phyloP scores from a whole-genome alignment of 2,797 vertebrate species.

The Macrochelys suwanniensis region DNA sequence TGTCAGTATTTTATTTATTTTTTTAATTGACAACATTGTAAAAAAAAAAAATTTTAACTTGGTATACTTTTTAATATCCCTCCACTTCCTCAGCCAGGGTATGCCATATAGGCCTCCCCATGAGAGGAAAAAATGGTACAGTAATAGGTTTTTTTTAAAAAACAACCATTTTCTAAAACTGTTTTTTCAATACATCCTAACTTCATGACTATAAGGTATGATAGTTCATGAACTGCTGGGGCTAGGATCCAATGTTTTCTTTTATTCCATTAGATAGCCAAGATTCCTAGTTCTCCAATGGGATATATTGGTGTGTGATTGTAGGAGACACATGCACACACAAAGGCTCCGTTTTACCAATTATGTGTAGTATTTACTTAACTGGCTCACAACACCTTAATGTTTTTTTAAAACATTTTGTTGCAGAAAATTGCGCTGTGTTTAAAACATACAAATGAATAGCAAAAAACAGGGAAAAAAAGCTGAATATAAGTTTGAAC shows the following conservation, averaged over 20 bases:
- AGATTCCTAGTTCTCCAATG: background rate
- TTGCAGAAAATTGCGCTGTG: background rate
- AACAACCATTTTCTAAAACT: background rate
- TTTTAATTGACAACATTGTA: background rate
- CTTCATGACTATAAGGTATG: background rate
- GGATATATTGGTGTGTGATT: background rate
- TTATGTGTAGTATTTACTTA: background rate
- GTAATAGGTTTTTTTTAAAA: background rate
- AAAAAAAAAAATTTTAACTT: background rate
- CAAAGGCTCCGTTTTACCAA: background rate
- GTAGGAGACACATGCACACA: background rate
- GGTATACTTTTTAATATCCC: background rate
- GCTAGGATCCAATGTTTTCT: background rate
- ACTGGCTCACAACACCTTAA: background rate
- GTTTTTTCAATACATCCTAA: background rate
- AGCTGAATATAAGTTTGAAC: background rate
- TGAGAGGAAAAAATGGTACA: background rate
- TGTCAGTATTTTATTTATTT: fast-evolving
- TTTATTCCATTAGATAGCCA: background rate
- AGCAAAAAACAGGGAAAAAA: background rate
- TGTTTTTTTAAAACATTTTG: conserved; percentile 7
- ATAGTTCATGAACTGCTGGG: background rate
- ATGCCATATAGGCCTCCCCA: background rate
- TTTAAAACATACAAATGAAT: background rate
- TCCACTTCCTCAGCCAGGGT: background rate